Conservation (phyloP, 2,888 invertebrate species). For the Strigamia maritima region DNA sequence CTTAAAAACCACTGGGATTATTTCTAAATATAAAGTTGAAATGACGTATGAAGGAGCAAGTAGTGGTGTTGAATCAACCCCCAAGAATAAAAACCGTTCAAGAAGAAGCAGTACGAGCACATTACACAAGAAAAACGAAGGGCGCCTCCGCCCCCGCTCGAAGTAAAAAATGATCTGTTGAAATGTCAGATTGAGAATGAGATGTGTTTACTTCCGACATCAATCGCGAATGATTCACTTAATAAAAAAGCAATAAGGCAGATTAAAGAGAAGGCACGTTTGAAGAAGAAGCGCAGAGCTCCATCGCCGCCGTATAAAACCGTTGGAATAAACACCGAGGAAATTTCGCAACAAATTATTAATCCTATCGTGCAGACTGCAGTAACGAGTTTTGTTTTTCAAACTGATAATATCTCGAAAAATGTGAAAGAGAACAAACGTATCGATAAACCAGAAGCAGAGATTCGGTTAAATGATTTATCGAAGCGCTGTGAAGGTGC, state of each 20-base stretch:
- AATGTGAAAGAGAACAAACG: neutral
- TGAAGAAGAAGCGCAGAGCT: slow-evolving; percentile 60
- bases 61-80: neutral
- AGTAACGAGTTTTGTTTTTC: neutral
- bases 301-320: slow-evolving; percentile 62
- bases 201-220: neutral
- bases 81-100: neutral
- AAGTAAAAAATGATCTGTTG: neutral
- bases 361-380: too few species aligned
- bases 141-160: slow-evolving; percentile 47
- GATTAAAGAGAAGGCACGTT: neutral
- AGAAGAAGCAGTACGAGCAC: slow-evolving; percentile 4
- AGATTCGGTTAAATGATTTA: slow-evolving; percentile 1
- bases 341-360: slow-evolving; percentile 36
- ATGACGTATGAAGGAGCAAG: neutral
- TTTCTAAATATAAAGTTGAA: neutral
- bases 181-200: neutral
- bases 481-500: neutral
- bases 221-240: slow-evolving; percentile 3
- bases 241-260: neutral
- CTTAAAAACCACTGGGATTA: neutral
- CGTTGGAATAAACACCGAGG: slow-evolving; percentile 39
- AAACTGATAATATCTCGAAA: neutral
- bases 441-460: neutral
- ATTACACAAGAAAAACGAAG: slow-evolving; percentile 45